Evolutionary conservation across 2,797 vertebrate species (phyloP).

Genomic region (Macropodus opercularis): DNA sequence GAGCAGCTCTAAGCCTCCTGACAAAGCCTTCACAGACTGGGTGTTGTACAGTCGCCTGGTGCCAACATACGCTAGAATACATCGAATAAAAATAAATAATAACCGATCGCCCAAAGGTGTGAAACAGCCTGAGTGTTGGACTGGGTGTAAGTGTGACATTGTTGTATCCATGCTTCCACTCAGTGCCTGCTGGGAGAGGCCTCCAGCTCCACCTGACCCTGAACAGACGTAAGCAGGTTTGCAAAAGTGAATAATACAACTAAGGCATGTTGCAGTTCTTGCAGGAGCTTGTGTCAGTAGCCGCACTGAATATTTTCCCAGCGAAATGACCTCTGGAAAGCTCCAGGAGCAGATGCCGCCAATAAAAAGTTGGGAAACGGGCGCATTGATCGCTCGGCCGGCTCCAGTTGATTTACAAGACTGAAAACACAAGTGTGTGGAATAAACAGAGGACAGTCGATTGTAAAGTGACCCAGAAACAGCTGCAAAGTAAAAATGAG

Average conservation of each 20-base stretch:
- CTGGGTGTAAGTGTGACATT: background rate
- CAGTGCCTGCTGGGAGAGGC: constrained; percentile 24
- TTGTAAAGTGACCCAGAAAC: constrained; percentile 18
- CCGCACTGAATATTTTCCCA: constrained; percentile 37
- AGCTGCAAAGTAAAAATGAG: constrained; percentile 33
- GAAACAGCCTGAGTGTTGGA: constrained; percentile 1
- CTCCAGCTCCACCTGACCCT: constrained; percentile 21
- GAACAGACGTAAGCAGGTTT: constrained; percentile 29
- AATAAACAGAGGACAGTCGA: constrained; percentile 19
- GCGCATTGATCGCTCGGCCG: constrained; percentile 49
- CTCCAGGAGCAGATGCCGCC: constrained; percentile 46
- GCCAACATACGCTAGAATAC: constrained; percentile 1
- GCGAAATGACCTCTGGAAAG: constrained; percentile 52
- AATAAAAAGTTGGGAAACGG: constrained; percentile 48
- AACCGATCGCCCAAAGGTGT: background rate
- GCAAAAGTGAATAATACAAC: constrained; percentile 50
- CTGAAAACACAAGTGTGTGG: constrained; percentile 26
- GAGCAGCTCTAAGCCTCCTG: constrained; percentile 21
- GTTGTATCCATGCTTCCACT: constrained; percentile 2
- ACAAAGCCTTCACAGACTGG: constrained; percentile 37
- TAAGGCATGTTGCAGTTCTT: constrained; percentile 27
- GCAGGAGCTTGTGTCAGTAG: constrained; percentile 17
- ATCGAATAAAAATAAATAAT: constrained; percentile 25
- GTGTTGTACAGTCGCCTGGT: constrained; percentile 22
- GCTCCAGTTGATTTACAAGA: constrained; percentile 52